Base-by-base conservation (phyloP, 2,797 vertebrate species). In the Rhodeus uyekii region DNA sequence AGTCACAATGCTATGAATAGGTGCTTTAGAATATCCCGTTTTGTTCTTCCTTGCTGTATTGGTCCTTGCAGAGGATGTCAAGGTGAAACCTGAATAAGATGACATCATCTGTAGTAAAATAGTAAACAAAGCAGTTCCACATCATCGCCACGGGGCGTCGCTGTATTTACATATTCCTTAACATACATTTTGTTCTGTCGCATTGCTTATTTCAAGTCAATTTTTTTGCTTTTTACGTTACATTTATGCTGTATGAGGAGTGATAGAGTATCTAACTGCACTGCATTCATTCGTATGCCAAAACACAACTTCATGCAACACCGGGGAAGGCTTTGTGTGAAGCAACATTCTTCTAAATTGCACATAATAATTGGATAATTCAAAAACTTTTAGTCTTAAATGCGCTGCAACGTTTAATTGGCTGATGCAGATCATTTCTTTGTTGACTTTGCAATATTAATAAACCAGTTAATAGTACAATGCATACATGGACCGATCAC, bases 71-170 rank as follows among this genome's bases (percentile, higher is more conserved):
- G 13, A 64, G 13, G 29, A 64, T 12, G 18, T 19, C 8, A 65
- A 53, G 64, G 64, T 55, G 32, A 48, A 48, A 55, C 2, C 34
- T 34, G 32, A 76, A 32, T 32, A 53, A 39, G 60, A 75, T 79
- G 39, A 76, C 79, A 50, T 72, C 75, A 76, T 82, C 8, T 4
- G 55, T 22, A 18, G 1, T 7, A 8, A 65, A 2, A 44, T 22
- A 60, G 60, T 53, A 77, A 46, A 55, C 38, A 60, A 38, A 29
- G 65, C 24, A 58, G 12, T 82, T 67, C 67, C 71, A 58, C 22
- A 60, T 2, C 0, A 29, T 3, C 10, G 16, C 83, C 86, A 71
- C 74, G 42, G 60, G 77, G 67, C 46, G 81, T 63, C 81, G n/a
- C 65, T 77, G 27, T 14, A 67, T 22, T 55, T 34, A 64, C 7